Evolutionary conservation across 2,113 vertebrate species (phyloP).

Genomic region (Oryzias curvinotus): DNA sequence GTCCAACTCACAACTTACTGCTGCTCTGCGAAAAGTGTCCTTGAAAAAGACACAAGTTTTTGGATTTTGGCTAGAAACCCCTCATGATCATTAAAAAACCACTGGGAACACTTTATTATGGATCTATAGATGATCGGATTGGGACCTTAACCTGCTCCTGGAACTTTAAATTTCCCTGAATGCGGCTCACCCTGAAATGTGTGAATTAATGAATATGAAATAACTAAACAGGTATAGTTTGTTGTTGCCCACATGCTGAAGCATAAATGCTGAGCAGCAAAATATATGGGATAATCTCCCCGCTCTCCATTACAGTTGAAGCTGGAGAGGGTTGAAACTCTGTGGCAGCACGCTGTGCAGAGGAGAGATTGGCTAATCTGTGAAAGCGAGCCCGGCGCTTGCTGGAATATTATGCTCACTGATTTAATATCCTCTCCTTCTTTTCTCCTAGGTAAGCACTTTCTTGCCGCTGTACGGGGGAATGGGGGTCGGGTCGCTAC

Average conservation of each 20-base stretch:
- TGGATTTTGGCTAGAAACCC: too few species aligned
- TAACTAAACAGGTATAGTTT: too few species aligned
- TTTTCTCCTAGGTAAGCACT: conserved; percentile 82
- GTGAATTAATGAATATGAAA: too few species aligned
- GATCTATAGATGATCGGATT: too few species aligned
- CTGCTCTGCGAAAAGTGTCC: too few species aligned
- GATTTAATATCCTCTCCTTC: conserved; percentile 76
- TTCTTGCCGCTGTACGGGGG: conserved; percentile 57
- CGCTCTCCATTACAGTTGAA: conserved; percentile 67
- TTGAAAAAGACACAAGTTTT: too few species aligned
- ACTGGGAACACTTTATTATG: too few species aligned
- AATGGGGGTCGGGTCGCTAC: conserved; percentile 54
- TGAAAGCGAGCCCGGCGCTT: conserved; percentile 65
- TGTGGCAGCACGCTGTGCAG: conserved; percentile 57
- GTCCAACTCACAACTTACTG: too few species aligned
- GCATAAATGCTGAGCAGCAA: conserved; percentile 57
- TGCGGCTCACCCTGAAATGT: too few species aligned
- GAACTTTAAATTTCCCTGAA: too few species aligned
- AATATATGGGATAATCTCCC: conserved; percentile 67
- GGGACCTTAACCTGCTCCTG: too few species aligned
- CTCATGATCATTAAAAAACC: too few species aligned
- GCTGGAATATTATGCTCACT: conserved; percentile 71
- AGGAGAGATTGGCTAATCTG: conserved; percentile 76
- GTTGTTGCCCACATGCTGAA: conserved; percentile 25
- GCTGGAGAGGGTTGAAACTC: conserved; percentile 62